Conservation (phyloP, 2,113 vertebrate species). For the Morone saxatilis region DNA sequence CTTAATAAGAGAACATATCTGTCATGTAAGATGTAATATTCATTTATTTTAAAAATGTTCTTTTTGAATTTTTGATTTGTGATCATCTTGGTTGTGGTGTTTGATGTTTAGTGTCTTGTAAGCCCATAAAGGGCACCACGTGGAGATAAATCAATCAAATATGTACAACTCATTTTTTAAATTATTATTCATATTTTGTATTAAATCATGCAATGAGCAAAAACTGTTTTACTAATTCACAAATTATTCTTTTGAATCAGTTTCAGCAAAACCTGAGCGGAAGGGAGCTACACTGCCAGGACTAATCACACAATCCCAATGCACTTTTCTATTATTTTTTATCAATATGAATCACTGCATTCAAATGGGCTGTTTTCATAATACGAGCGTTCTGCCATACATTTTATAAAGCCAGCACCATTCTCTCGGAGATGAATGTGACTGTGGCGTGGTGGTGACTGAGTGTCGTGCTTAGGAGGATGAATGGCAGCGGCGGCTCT, state of each 20-base stretch:
- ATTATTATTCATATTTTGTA: neutral
- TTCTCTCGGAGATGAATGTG: slow-evolving; percentile 63
- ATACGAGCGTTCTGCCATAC: slow-evolving; percentile 8
- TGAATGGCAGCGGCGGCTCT: slow-evolving; percentile 71
- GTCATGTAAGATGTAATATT: neutral
- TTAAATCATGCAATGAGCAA: neutral
- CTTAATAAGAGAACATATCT: neutral
- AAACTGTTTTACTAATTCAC: neutral
- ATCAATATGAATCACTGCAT: slow-evolving; percentile 33
- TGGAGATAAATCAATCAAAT: neutral
- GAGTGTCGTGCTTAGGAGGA: slow-evolving; percentile 69
- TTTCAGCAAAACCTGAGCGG: neutral
- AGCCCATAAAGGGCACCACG: neutral
- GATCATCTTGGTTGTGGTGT: neutral
- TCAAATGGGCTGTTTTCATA: slow-evolving; percentile 59
- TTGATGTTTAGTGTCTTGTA: neutral
- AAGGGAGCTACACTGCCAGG: neutral
- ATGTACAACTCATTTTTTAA: neutral
- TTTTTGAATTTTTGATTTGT: neutral
- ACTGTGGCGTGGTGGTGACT: slow-evolving; percentile 53
- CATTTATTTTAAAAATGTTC: neutral
- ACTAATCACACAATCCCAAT: neutral
- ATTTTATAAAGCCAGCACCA: slow-evolving; percentile 36
- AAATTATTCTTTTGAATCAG: neutral
- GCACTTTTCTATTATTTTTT: slow-evolving; percentile 24